phyloP scores from a whole-genome alignment of 2,888 invertebrate species.

The Drosophila longiperda region DNA sequence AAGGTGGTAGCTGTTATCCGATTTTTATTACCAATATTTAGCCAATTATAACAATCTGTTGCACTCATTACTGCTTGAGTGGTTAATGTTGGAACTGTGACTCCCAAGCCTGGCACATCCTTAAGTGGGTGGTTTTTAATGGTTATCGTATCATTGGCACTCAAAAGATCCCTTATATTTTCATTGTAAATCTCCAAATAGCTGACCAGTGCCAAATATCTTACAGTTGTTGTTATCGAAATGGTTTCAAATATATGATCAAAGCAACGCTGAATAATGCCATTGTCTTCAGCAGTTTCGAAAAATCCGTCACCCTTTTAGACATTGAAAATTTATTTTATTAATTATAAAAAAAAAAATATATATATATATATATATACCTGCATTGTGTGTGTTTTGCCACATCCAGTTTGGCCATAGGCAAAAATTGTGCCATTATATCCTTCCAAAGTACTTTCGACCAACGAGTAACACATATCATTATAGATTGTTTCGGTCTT shows the following conservation, averaged over 20 bases:
- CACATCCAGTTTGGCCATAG: slow-evolving; percentile 96
- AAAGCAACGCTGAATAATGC: slow-evolving; percentile 92
- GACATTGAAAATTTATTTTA: neutral
- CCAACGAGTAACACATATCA: slow-evolving; percentile 92
- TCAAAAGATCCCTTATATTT: slow-evolving; percentile 94
- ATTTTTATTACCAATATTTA: slow-evolving; percentile 91
- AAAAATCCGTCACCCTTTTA: slow-evolving; percentile 45
- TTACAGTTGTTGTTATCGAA: slow-evolving; percentile 89
- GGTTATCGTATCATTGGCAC: slow-evolving; percentile 86
- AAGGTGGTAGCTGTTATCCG: slow-evolving; percentile 93
- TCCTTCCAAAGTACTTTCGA: slow-evolving; percentile 94
- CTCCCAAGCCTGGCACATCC: slow-evolving; percentile 86
- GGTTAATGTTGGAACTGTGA: slow-evolving; percentile 87
- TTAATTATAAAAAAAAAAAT: no score
- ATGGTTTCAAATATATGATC: slow-evolving; percentile 96
- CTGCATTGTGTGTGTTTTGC: slow-evolving; percentile 96
- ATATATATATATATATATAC: slow-evolving; percentile 86
- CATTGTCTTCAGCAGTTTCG: slow-evolving; percentile 75
- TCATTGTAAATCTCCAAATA: slow-evolving; percentile 98
- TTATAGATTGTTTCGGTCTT: slow-evolving; percentile 95
- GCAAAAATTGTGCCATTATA: slow-evolving; percentile 97
- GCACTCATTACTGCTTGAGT: slow-evolving; percentile 92
- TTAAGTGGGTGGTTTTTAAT: slow-evolving; percentile 85
- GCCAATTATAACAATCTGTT: slow-evolving; percentile 90
- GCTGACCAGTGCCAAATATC: slow-evolving; percentile 86